Evolutionary conservation across 2,113 vertebrate species (phyloP).

Genomic region (Gracilinanus agilis): DNA sequence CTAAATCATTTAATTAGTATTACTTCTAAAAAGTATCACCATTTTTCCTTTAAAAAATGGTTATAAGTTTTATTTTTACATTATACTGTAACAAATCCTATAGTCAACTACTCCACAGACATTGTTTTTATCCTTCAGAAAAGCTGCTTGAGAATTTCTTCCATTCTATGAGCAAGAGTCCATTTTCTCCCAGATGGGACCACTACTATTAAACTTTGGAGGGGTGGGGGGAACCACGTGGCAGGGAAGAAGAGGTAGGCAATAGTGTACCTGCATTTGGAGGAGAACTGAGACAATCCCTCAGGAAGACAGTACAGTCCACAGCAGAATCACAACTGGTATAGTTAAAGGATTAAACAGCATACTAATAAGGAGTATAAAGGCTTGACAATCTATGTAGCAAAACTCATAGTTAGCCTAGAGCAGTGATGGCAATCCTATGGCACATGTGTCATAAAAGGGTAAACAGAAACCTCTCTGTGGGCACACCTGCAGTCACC

Average conservation of each 20-base stretch:
- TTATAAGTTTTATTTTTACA: slow-evolving; percentile 26
- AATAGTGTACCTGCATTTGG: background rate
- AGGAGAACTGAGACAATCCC: background rate
- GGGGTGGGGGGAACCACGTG: background rate
- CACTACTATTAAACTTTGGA: background rate
- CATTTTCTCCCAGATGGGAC: slow-evolving; percentile 29
- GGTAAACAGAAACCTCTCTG: too few relatives aligned
- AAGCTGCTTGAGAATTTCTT: background rate
- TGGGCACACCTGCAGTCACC: too few relatives aligned
- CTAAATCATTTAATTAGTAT: slow-evolving; percentile 24
- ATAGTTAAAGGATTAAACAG: slow-evolving; percentile 42
- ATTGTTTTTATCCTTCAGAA: background rate
- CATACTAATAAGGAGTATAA: slow-evolving; percentile 35
- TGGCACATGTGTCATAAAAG: too few relatives aligned
- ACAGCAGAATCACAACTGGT: slow-evolving; percentile 30
- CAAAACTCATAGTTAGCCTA: background rate
- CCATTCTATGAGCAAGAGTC: background rate
- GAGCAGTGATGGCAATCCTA: too few relatives aligned
- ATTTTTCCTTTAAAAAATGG: background rate
- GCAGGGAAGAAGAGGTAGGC: background rate
- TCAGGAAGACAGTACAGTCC: background rate
- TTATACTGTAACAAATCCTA: slow-evolving; percentile 27
- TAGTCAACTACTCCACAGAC: background rate
- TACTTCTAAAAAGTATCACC: background rate
- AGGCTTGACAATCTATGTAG: slow-evolving; percentile 19